These are phyloP conservation scores for Montipora foliosa DNA, from an alignment of 64 coral and sea anemone species.

Conservation along the genomic window DNA sequence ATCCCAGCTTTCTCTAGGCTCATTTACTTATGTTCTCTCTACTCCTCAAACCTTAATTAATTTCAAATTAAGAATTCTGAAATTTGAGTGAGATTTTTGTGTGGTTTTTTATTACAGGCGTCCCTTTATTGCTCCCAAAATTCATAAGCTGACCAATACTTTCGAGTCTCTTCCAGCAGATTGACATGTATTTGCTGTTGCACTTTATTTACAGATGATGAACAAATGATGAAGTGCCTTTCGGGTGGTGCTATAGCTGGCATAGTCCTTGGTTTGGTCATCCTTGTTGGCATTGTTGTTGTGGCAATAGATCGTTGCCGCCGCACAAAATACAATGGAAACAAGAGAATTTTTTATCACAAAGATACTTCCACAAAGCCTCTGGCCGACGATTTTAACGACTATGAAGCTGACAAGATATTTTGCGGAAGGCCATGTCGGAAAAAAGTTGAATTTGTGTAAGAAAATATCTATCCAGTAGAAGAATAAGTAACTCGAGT, in stretches of 20 bases:
- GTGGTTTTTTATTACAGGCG: too few species aligned
- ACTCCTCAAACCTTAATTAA: too few species aligned
- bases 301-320: background rate
- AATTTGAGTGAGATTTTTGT: too few species aligned
- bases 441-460: constrained; percentile 70
- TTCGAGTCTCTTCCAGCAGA: too few species aligned
- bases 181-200: background rate
- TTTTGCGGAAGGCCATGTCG: constrained; percentile 58
- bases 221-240: background rate
- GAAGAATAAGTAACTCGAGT: too few species aligned
- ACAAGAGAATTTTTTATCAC: constrained; percentile 62
- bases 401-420: constrained; percentile 55
- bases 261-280: constrained; percentile 7
- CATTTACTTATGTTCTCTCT: too few species aligned
- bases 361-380: constrained; percentile 70
- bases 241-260: constrained; percentile 27
- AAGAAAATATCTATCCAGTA: background rate
- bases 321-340: constrained; percentile 24
- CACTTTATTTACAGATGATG: background rate
- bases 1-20: too few species aligned
- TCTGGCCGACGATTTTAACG: constrained; percentile 73
- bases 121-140: too few species aligned
- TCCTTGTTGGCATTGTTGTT: background rate
- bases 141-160: too few species aligned
- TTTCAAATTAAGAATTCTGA: too few species aligned